These are phyloP conservation scores for Micropoecilia bifurca DNA, from an alignment of 2,797 vertebrate genomes.

Conservation along the genomic window DNA sequence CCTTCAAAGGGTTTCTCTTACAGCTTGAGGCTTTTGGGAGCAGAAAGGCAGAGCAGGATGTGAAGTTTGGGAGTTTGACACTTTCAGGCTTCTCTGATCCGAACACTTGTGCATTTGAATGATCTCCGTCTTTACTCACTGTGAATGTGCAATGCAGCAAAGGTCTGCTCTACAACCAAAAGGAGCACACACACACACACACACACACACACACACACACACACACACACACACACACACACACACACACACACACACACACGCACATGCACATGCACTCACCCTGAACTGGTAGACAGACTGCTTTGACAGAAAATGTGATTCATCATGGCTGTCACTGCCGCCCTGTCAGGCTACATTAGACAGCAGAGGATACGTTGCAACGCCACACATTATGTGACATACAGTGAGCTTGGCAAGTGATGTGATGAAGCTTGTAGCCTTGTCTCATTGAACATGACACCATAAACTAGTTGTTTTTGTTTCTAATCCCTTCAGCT, in stretches of 20 bases:
- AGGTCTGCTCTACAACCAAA: slow-evolving; percentile 19
- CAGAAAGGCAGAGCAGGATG: slow-evolving; percentile 26
- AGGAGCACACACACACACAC: slow-evolving; percentile 11
- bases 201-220: background rate
- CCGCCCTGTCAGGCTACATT: slow-evolving; percentile 56
- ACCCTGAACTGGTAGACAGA: slow-evolving; percentile 42
- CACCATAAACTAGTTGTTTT: slow-evolving; percentile 18
- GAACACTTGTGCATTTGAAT: slow-evolving; percentile 69
- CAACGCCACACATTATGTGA: slow-evolving; percentile 34
- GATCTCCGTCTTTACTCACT: slow-evolving; percentile 43
- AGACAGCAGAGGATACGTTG: slow-evolving; percentile 42
- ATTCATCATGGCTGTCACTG: slow-evolving; percentile 64
- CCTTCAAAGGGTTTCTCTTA: slow-evolving; percentile 37
- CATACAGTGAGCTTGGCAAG: slow-evolving; percentile 28
- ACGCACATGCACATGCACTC: background rate
- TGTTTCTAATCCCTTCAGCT: background rate
- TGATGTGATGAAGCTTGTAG: slow-evolving; percentile 38
- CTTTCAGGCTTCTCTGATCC: slow-evolving; percentile 58
- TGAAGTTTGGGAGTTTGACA: slow-evolving; percentile 69
- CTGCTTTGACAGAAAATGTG: slow-evolving; percentile 60
- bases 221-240: background rate
- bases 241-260: background rate
- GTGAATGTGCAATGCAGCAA: slow-evolving; percentile 61
- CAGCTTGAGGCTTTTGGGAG: slow-evolving; percentile 1
- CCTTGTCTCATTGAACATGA: slow-evolving; percentile 30